Conservation (phyloP, 2,113 vertebrate genomes). For the Xyliphius kryptos region DNA sequence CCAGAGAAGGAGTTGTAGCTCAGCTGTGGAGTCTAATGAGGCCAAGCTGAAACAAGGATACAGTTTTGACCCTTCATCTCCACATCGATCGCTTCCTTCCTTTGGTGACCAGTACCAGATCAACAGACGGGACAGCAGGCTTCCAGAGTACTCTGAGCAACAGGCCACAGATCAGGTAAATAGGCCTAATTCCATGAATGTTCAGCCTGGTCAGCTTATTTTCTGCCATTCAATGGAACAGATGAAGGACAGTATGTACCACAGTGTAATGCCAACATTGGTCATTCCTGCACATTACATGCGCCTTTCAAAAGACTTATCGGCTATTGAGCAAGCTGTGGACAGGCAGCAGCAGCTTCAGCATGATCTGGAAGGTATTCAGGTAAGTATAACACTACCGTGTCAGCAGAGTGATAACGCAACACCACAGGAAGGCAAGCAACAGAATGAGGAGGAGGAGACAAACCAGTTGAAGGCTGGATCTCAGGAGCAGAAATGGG, state of each 20-base stretch:
- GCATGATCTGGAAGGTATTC: conserved; percentile 52
- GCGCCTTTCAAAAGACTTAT: conserved; percentile 64
- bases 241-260: conserved; percentile 75
- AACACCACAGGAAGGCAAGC: conserved; percentile 28
- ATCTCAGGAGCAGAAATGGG: conserved; percentile 56
- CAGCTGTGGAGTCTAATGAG: no score
- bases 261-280: conserved; percentile 73
- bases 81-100: conserved; percentile 60
- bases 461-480: conserved; percentile 37
- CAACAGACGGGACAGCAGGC: conserved; percentile 58
- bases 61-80: no score
- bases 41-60: no score
- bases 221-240: conserved; percentile 77
- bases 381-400: conserved; percentile 49
- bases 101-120: conserved; percentile 63
- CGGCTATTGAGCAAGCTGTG: conserved; percentile 47
- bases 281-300: conserved; percentile 79
- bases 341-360: conserved; percentile 50
- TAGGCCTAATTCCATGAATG: conserved; percentile 60
- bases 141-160: conserved; percentile 65
- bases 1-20: conserved; percentile 37
- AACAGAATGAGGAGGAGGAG: conserved; percentile 43
- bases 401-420: conserved; percentile 53
- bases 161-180: conserved; percentile 64
- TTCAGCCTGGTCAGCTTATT: conserved; percentile 70